Evolutionary conservation across 2,113 vertebrate species (phyloP), one percentile per base, ranked within the genome.

Genomic region (Hassar affinis): DNA sequence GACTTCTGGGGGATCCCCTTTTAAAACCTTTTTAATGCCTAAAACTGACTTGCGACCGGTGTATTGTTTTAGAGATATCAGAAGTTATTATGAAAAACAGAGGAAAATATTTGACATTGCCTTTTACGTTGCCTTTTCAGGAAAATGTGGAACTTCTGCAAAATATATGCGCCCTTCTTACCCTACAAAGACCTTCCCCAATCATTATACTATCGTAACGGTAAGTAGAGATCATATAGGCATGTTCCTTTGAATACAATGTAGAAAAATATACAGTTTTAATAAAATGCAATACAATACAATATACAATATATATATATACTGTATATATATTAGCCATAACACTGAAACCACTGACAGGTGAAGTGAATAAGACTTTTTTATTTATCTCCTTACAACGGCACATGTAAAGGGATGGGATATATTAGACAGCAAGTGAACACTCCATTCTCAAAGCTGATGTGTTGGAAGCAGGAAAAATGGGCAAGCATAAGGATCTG

Each of bases 101-200:
- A 64, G 62, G 17, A 66, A 38, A 38, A 38, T 38, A n/a, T 14
- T 71, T 78, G n/a, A 20, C 25, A 6, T 62, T 47, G 56, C 85
- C 61, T 91, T 74, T 95, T 42, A 20, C 25, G 6, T 62, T 47
- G 54, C 86, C 61, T 91, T 74, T 95, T 52, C 91, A 99, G 98
- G 91, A 90, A 92, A 89, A 68, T 94, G 92, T 90, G 98, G 98
- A 83, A 96, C 96, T 0, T 94, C 95, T 2, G 89, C 96, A 0
- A 90, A 92, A 56, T 91, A 94, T 85, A 90, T 99, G 93, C 96
- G 95, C 85, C 96, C 98, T 20, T 94, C 94, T 10, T 99, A 99
- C 91, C 98, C 98, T 54, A 96, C 98, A 80, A 99, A 99, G 94
- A 99, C 98, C 18, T 99, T 99, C 85, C 98, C 98, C 76, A 99